These are phyloP conservation scores for Spodoptera littoralis DNA, from an alignment of 2,888 invertebrate species.

Conservation along the genomic window DNA sequence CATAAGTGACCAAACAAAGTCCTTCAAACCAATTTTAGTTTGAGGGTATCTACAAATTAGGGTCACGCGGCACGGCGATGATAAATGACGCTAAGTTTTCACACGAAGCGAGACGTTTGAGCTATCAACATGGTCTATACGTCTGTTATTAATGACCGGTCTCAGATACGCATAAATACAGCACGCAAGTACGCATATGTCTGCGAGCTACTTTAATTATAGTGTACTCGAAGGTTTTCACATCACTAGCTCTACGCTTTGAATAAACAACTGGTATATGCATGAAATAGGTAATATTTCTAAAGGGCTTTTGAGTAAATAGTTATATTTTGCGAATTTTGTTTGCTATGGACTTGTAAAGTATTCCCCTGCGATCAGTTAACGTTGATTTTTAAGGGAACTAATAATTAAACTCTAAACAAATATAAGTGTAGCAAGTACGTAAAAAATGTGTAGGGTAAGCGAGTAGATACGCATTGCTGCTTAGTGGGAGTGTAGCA, in stretches of 20 bases:
- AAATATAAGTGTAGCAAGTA: too few relatives aligned
- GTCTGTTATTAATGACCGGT: slow-evolving; percentile 57
- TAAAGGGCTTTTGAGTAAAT: not conserved
- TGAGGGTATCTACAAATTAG: slow-evolving; percentile 49
- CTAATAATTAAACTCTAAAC: too few relatives aligned
- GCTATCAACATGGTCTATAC: slow-evolving; percentile 47
- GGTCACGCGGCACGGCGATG: slow-evolving; percentile 48
- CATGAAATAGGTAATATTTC: slow-evolving; percentile 8
- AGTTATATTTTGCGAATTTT: too few relatives aligned
- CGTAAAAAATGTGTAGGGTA: too few relatives aligned
- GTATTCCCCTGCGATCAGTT: not conserved
- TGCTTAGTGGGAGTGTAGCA: too few relatives aligned
- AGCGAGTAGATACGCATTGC: too few relatives aligned
- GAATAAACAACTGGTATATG: slow-evolving; percentile 5
- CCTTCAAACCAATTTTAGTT: slow-evolving; percentile 40
- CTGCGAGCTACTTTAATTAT: slow-evolving; percentile 48
- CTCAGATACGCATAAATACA: slow-evolving; percentile 55
- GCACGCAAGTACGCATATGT: slow-evolving; percentile 27
- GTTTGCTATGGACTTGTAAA: not conserved
- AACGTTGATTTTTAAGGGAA: too few relatives aligned
- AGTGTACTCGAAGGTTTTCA: slow-evolving; percentile 51
- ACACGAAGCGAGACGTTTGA: slow-evolving; percentile 51
- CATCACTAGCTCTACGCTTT: slow-evolving; percentile 29
- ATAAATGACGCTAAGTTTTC: slow-evolving; percentile 62
- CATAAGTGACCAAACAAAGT: slow-evolving; percentile 16